Conservation (phyloP, 2,797 vertebrate genomes). For the Acanthis flammea region DNA sequence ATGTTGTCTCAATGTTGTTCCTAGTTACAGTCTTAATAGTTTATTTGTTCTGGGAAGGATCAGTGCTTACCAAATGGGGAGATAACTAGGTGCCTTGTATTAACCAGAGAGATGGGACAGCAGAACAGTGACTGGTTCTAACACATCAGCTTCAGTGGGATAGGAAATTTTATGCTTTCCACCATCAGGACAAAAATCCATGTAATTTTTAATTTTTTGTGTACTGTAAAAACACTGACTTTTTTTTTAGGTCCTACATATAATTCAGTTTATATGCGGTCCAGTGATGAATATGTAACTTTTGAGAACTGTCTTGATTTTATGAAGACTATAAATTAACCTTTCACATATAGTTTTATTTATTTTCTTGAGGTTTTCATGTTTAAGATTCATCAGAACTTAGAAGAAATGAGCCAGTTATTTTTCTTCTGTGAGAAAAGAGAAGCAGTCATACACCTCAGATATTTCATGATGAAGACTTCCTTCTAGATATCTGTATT, state of each 20-base stretch:
- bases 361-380: neutral
- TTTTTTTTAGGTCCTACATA: neutral
- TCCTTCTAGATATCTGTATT: neutral
- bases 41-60: neutral
- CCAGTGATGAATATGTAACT: neutral
- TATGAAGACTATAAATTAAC: neutral
- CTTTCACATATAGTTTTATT: neutral
- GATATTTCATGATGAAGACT: neutral
- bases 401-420: neutral
- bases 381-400: neutral
- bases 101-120: neutral
- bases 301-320: neutral
- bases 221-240: neutral
- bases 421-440: neutral
- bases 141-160: neutral
- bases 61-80: neutral
- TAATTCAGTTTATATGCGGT: neutral
- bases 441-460: neutral
- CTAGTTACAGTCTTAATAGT: neutral
- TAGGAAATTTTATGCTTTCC: neutral
- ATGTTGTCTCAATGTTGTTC: neutral
- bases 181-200: neutral
- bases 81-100: neutral
- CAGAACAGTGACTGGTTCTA: neutral
- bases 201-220: neutral